Evolutionary conservation across 2,888 invertebrate species (phyloP), one percentile per base, ranked within the genome.

Genomic region (Spisula subtruncata): DNA sequence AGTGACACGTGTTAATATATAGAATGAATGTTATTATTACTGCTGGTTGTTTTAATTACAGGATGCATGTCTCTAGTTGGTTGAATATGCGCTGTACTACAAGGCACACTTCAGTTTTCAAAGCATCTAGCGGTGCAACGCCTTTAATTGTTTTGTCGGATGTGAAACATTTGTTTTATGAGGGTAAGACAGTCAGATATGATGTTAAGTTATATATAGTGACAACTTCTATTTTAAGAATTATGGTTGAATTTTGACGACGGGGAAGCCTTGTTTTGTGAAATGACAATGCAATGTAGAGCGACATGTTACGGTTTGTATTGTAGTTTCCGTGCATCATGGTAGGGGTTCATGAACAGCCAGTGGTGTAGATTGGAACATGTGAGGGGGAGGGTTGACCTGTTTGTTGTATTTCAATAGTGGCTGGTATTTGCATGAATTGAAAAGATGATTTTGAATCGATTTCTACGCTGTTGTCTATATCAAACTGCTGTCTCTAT

Each of bases 141-240:
- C 60, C 60, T 25, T 60, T 6, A 20, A 66, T 25, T 66, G 41
- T 51, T 51, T 51, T 51, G 51, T 51, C 51, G 51, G n/a, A 25
- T 25, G 12, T 66, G 10, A 25, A 66, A 66, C 25, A 25, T 25
- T 25, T 66, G 25, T 66, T 66, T 66, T 66, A 66, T 25, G 60
- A 25, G n/a, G n/a, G 10, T 66, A 25, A 10, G 60, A 25, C 60
- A n/a, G n/a, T 12, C 20, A 66, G 60, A 25, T 25, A 66, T n/a
- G 25, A 66, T 1, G 60, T 66, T 12, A 10, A 14, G 51, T 66
- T 66, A 66, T 66, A 25, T 66, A 25, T 66, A 66, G 60, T 25
- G 25, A 66, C 60, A 66, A 12, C n/a, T 20, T 66, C 60, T 66
- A 66, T 66, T 66, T 66, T 66, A 66, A 66, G 60, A 66, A 25